phyloP scores from a whole-genome alignment of 2,888 invertebrate genomes.

The Phasia obesa region DNA sequence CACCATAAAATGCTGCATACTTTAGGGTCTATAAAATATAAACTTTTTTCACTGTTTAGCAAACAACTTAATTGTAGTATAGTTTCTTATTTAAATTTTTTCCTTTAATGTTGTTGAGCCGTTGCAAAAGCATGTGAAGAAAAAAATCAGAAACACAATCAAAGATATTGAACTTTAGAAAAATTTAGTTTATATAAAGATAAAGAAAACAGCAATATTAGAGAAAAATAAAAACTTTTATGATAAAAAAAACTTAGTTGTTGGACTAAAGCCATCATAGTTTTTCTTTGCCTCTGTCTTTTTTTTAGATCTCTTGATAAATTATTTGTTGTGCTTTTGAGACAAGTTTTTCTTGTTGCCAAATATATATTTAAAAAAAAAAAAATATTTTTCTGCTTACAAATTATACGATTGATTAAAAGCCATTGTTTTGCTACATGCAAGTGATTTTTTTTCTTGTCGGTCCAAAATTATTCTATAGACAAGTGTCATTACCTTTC shows the following conservation, averaged over 20 bases:
- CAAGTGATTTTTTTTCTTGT: neutral
- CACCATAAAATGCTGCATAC: conserved; percentile 48
- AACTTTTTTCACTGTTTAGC: conserved; percentile 8
- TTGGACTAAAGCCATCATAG: conserved; percentile 39
- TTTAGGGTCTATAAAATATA: neutral
- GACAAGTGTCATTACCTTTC: neutral
- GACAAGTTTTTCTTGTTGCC: conserved; percentile 1
- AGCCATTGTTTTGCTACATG: neutral
- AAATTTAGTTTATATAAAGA: neutral
- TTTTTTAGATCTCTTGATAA: neutral
- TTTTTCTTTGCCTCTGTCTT: neutral
- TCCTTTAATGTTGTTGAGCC: conserved; percentile 22
- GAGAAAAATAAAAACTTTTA: neutral
- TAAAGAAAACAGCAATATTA: neutral
- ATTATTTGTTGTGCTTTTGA: neutral
- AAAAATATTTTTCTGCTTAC: conserved; percentile 22
- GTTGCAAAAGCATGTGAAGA: no score
- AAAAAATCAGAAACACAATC: no score
- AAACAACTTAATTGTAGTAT: neutral
- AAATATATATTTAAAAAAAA: neutral
- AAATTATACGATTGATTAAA: conserved; percentile 43
- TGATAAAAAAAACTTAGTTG: conserved; percentile 20
- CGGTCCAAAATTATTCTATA: neutral
- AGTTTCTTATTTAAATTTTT: neutral
- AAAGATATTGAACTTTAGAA: neutral